A percentile compares a stretch with the other conserved stretches of the same genome.
Evolutionary conservation across 2,888 invertebrate genomes (phyloP).

Genomic region (Phortica okadai): DNA sequence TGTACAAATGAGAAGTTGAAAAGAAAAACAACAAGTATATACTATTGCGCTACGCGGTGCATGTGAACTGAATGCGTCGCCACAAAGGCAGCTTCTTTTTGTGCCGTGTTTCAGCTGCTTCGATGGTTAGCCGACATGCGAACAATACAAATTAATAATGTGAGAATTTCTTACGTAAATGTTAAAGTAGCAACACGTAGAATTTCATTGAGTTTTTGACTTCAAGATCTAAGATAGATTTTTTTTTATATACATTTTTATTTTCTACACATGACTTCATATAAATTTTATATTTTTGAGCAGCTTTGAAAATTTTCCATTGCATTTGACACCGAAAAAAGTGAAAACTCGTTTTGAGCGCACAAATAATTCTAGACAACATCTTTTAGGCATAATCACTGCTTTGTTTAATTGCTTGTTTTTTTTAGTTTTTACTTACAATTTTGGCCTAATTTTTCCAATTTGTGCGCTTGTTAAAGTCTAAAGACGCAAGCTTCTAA

Average conservation of each 20-base stretch:
- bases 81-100: neutral
- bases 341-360: constrained; percentile 13
- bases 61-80: neutral
- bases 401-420: too few relatives aligned
- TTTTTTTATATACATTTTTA: neutral
- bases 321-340: neutral
- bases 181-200: neutral
- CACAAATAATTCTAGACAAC: too few relatives aligned
- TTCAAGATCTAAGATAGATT: neutral
- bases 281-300: neutral
- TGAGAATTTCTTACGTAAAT: constrained; percentile 27
- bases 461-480: too few relatives aligned
- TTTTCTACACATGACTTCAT: neutral
- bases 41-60: neutral
- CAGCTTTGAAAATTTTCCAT: neutral
- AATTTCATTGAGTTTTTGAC: neutral
- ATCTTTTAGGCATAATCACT: too few relatives aligned
- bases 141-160: constrained; percentile 26
- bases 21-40: neutral
- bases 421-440: too few relatives aligned
- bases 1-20: too few relatives aligned
- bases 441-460: too few relatives aligned
- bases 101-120: neutral
- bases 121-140: neutral
- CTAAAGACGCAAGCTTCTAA: neutral